Percentiles rank a stretch among this genome's conserved stretches.
phyloP scores from a whole-genome alignment of 1,140 invertebrate species.

The Plutomurus gul region DNA sequence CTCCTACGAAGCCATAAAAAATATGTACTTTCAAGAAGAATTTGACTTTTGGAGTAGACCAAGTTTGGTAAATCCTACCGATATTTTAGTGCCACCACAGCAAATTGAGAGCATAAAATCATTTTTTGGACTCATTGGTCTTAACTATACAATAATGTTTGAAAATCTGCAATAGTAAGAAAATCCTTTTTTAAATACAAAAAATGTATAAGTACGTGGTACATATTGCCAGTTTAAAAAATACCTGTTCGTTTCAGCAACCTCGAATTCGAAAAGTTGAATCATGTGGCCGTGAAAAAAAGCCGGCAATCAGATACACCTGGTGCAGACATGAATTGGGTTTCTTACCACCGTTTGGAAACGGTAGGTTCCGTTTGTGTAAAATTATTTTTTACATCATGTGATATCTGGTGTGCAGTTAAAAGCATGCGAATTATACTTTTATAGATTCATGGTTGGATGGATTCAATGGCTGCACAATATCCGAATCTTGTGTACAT shows the following conservation, averaged over 20 bases:
- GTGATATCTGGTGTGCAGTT: background rate
- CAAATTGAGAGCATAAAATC: constrained; percentile 32
- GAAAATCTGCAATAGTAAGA: constrained; percentile 48
- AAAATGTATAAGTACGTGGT: background rate
- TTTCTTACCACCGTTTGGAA: constrained; percentile 44
- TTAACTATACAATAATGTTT: constrained; percentile 40
- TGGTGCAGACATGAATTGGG: constrained; percentile 44
- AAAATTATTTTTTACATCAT: background rate
- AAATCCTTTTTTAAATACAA: background rate
- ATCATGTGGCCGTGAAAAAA: constrained; percentile 16
- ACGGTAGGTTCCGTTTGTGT: constrained; percentile 25
- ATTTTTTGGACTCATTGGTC: constrained; percentile 30
- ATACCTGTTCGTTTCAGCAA: constrained; percentile 9
- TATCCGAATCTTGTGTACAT: constrained; percentile 47
- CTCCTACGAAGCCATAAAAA: constrained; percentile 40
- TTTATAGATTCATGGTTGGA: constrained; percentile 49
- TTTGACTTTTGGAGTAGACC: constrained; percentile 50
- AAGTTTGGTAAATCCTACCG: constrained; percentile 25
- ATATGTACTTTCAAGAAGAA: constrained; percentile 45
- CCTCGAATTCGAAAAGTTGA: constrained; percentile 44
- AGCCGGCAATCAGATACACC: too few species aligned
- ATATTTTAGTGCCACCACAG: constrained; percentile 44
- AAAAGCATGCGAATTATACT: background rate
- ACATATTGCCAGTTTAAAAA: background rate
- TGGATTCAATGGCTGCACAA: constrained; percentile 49